phyloP scores from a whole-genome alignment of 2,888 invertebrate species.

The Podabrus alpinus region DNA sequence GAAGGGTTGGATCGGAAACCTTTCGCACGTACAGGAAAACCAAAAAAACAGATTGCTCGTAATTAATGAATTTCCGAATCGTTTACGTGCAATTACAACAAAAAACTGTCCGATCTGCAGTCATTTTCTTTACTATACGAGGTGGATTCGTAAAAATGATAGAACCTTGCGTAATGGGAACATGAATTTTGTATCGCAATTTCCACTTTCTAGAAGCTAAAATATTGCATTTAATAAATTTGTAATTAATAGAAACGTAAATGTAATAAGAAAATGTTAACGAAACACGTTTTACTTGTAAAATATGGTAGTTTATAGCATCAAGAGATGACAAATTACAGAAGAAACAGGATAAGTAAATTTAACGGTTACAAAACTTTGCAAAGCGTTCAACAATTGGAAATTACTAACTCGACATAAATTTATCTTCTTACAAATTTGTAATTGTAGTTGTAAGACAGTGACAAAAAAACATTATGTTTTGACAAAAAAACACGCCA shows the following conservation, averaged over 20 bases:
- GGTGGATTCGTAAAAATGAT: not conserved
- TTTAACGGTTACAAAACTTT: not conserved
- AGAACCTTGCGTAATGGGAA: not conserved
- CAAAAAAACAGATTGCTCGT: no score
- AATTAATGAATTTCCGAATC: not conserved
- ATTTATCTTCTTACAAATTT: not conserved
- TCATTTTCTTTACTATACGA: not conserved
- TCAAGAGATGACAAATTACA: not conserved
- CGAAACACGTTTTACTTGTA: not conserved
- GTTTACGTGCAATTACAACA: not conserved
- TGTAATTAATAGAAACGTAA: not conserved
- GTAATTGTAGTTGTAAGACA: not conserved
- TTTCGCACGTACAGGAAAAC: no score
- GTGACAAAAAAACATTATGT: not conserved
- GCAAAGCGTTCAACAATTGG: not conserved
- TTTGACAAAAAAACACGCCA: not conserved
- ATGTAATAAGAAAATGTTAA: not conserved
- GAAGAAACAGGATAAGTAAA: not conserved
- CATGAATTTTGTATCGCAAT: not conserved
- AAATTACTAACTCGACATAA: not conserved
- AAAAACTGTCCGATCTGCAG: no score
- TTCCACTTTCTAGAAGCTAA: not conserved
- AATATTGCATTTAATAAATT: not conserved
- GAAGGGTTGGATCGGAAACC: no score
- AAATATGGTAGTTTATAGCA: not conserved